Base-by-base conservation (phyloP, 2,888 invertebrate genomes). In the Parnassius orleans region DNA sequence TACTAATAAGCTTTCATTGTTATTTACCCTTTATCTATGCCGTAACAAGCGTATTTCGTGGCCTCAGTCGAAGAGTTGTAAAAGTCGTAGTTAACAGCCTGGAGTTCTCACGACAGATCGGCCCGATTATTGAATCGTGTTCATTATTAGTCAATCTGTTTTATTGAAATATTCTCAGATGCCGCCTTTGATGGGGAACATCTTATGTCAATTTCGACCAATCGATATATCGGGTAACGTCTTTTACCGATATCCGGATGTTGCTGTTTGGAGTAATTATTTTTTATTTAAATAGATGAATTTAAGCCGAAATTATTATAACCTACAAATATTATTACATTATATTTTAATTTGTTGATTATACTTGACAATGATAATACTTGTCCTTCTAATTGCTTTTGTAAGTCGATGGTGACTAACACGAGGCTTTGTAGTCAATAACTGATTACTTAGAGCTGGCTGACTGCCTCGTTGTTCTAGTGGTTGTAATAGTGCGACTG, bases 101-200 rank as follows among this genome's bases (percentile, higher is more conserved):
- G 73, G 72, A 83, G 83, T 90, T 90, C 90, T 90, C 90, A 90
- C 90, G 88, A 90, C 90, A 90, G 84, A 86, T 88, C 83, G 79
- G 72, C 69, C 75, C 80, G 81, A 84, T 83, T 78, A 81, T 80
- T 76, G 69, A 69, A 79, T 82, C 78, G 78, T 76, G 84, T 87
- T 89, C 87, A 84, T 90, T 90, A 90, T 89, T 87, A 86, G 87
- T 84, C 85, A 86, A 89, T 90, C 85, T 80, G 81, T 86, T 87
- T 88, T 90, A 90, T 89, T 87, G 85, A 80, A 85, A 80, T 76
- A 71, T 69, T 53, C 67, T 72, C 77, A 68, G 76, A 77, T 72
- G 80, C 87, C 87, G 87, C 81, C 87, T 89, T 88, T 87, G 87
- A 87, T 85, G 79, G 70, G 65, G 70, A 64, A 66, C 71, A 74